These are phyloP conservation scores for Genyomyrus donnyi DNA, from an alignment of 2,113 vertebrate species.

Conservation along the genomic window DNA sequence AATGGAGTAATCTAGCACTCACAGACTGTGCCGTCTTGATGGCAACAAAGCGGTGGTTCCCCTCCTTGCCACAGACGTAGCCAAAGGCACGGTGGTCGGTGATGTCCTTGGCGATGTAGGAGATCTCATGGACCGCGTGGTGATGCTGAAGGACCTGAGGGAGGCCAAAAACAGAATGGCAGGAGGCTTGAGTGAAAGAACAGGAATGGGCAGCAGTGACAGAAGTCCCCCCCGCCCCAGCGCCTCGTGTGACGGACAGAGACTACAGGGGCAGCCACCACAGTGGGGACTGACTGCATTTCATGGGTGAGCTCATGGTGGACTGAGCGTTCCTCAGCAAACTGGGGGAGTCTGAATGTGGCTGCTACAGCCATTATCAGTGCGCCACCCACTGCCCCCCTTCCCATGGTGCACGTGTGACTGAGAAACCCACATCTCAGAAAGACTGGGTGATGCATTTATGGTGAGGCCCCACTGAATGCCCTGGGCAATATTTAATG, in stretches of 20 bases:
- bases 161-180: constrained; percentile 8
- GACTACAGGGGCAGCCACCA: not conserved
- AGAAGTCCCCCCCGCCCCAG: not conserved
- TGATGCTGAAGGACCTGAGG: constrained; percentile 88
- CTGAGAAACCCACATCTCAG: not conserved
- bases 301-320: not conserved
- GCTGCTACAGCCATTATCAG: not conserved
- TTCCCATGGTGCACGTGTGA: not conserved
- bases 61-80: constrained; percentile 95
- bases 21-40: constrained; percentile 97
- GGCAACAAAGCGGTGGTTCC: constrained; percentile 95
- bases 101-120: constrained; percentile 98
- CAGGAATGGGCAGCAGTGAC: not conserved
- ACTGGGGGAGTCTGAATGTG: too few relatives aligned
- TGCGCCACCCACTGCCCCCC: not conserved
- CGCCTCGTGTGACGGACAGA: not conserved
- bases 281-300: not conserved
- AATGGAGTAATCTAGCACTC: constrained; percentile 48
- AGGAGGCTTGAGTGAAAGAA: not conserved
- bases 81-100: constrained; percentile 97
- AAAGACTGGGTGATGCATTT: not conserved
- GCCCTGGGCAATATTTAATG: constrained; percentile 8
- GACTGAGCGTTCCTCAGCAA: not conserved
- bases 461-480: constrained; percentile 3
- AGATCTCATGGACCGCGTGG: constrained; percentile 96